These are phyloP conservation scores for Diadegma fenestrale DNA, from an alignment of 2,888 invertebrate species.

Conservation along the genomic window DNA sequence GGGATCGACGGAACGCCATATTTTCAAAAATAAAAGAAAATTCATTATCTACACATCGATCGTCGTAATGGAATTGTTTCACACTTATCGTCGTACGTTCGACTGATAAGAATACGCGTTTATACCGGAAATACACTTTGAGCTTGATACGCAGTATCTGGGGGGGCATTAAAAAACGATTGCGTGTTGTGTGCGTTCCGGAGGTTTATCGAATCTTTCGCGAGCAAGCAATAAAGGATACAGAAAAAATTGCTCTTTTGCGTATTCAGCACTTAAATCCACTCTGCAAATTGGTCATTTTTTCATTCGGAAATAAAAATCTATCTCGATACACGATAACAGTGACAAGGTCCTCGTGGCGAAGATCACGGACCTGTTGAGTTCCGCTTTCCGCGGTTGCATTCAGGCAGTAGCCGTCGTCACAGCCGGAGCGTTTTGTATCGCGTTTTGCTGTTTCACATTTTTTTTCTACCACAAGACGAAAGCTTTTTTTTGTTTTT, in stretches of 20 bases:
- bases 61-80: slow-evolving; percentile 10
- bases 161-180: not conserved
- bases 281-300: not conserved
- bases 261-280: not conserved
- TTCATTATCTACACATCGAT: not conserved
- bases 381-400: slow-evolving; percentile 72
- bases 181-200: not conserved
- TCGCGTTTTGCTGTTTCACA: slow-evolving; percentile 48
- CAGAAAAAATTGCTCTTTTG: not conserved
- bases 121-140: slow-evolving; percentile 7
- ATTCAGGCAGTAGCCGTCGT: slow-evolving; percentile 79
- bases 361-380: slow-evolving; percentile 70
- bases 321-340: not conserved
- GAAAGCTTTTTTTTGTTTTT: slow-evolving; percentile 41
- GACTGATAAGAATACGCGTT: slow-evolving; percentile 27
- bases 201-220: not conserved
- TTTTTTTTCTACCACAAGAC: slow-evolving; percentile 34
- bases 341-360: slow-evolving; percentile 17
- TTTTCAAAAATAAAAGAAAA: not conserved
- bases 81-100: not conserved
- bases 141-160: slow-evolving; percentile 42
- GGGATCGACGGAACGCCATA: not conserved
- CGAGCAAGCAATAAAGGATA: not conserved
- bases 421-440: slow-evolving; percentile 73
- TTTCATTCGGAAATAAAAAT: not conserved